Base-by-base conservation (phyloP, 2,797 vertebrate genomes). In the Myotis myotis region DNA sequence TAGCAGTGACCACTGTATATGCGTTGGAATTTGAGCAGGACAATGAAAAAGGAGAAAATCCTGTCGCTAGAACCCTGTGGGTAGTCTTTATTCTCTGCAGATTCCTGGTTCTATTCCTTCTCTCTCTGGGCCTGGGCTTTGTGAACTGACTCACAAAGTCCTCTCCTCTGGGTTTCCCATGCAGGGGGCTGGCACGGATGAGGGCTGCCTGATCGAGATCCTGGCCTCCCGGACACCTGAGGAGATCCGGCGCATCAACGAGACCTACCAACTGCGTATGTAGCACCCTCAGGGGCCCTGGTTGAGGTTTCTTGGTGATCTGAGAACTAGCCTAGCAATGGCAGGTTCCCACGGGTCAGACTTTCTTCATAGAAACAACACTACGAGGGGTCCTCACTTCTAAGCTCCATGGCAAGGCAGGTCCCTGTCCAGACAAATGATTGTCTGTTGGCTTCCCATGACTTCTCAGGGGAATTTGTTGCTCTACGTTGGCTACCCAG, bases 161-260 rank as follows among this genome's bases (percentile, higher is more conserved):
- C 8, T 72, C 23, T 62, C 22, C 47, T 95, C 66, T 89, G 87
- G 4, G 6, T 41, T 76, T 89, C 6, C 4, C 62, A 60, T 92
- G 15, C 80, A 99, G 99, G 99, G 99, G 1, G 99, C 99, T 20
- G 99, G 99, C 51, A 99, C 99, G 0, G 99, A 99, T 22, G 99
- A 99, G 94, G 99, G 99, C 3, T 99, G 99, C 97, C 98, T 99
- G 96, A 99, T 99, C 20, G 99, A 99, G 94, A 99, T 99, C 95
- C 98, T 99, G 87, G 99, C 99, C 28, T 99, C 99, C 79, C 99
- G 99, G 96, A 97, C 96, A 7, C 98, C 98, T 0, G 92, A 79
- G 1, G 99, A 99, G 98, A 98, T 99, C 22, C 98, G 78, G 71
- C 91, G 84, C 95, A 99, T 99, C 93, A 98, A 93, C 0, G 97